phyloP scores from a whole-genome alignment of 23 tunicate species.

The Clavelina lepadiformis region DNA sequence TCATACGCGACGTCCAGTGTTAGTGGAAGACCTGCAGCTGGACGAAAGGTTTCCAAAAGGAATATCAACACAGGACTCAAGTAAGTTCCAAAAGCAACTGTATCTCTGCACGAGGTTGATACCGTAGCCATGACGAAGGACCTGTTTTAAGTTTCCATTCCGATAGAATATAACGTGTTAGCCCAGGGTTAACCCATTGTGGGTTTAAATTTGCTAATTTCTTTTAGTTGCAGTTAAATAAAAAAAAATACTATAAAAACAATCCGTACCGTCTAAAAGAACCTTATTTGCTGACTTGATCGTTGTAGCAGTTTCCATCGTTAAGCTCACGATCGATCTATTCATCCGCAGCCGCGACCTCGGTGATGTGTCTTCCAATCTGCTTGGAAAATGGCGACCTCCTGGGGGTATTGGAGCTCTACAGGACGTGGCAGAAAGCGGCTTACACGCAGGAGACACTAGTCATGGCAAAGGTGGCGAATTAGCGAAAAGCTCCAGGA shows the following conservation, averaged over 20 bases:
- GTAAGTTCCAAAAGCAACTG: slow-evolving; percentile 14
- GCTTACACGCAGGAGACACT: slow-evolving; percentile 29
- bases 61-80: slow-evolving; percentile 21
- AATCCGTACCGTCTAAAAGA: no score
- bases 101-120: no score
- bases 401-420: slow-evolving; percentile 65
- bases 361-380: slow-evolving; percentile 69
- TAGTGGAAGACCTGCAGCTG: slow-evolving; percentile 61
- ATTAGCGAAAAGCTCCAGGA: not conserved
- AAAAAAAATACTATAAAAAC: no score
- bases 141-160: no score
- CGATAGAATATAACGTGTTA: no score
- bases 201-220: no score
- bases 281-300: no score
- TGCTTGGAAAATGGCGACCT: slow-evolving; percentile 46
- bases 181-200: no score
- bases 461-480: slow-evolving; percentile 8
- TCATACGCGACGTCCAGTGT: slow-evolving; percentile 21
- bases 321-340: no score
- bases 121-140: no score
- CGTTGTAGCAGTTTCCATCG: no score
- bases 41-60: slow-evolving; percentile 84
- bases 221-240: no score
- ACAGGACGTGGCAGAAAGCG: slow-evolving; percentile 50
- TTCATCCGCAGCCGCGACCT: slow-evolving; percentile 16